Conservation (phyloP, 1,140 invertebrate species). For the Neoseiulus cucumeris region DNA sequence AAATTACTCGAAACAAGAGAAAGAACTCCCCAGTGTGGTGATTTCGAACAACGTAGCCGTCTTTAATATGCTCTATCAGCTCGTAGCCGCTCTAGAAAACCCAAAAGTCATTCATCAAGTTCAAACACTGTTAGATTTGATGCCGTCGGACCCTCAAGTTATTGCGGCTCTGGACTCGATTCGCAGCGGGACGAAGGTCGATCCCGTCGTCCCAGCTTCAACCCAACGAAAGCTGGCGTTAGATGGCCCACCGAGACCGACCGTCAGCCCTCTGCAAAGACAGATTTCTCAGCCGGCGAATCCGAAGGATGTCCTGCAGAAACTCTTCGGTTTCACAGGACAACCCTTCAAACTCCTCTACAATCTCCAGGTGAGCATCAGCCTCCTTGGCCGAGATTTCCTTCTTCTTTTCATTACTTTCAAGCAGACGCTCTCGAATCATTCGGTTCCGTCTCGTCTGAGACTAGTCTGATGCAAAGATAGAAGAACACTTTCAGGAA, state of each 20-base stretch:
- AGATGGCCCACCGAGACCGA: constrained; percentile 16
- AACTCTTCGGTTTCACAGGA: constrained; percentile 27
- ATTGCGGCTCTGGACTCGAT: constrained; percentile 29
- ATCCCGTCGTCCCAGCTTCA: constrained; percentile 14
- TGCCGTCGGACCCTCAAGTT: constrained; percentile 33
- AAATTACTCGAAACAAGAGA: constrained; percentile 27
- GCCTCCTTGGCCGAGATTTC: too few relatives aligned
- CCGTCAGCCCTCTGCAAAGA: constrained; percentile 26
- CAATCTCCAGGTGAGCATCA: constrained; percentile 31
- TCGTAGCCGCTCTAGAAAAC: constrained; percentile 30
- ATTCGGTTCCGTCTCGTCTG: neutral
- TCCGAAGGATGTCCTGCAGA: constrained; percentile 26
- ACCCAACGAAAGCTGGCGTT: constrained; percentile 16
- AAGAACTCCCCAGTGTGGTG: constrained; percentile 34
- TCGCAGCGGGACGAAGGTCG: constrained; percentile 4
- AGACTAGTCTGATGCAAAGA: neutral
- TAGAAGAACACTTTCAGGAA: too few relatives aligned
- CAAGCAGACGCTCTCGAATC: neutral
- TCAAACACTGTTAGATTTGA: constrained; percentile 31
- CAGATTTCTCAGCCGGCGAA: constrained; percentile 18
- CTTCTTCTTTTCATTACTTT: neutral
- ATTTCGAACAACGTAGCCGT: constrained; percentile 33
- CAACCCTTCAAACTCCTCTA: constrained; percentile 33
- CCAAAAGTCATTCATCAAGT: constrained; percentile 30
- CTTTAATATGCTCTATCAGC: constrained; percentile 34